Percentiles rank a stretch among this genome's conserved stretches.
phyloP scores from a whole-genome alignment of 1,140 invertebrate genomes.

The Aphelenchoides avenae region DNA sequence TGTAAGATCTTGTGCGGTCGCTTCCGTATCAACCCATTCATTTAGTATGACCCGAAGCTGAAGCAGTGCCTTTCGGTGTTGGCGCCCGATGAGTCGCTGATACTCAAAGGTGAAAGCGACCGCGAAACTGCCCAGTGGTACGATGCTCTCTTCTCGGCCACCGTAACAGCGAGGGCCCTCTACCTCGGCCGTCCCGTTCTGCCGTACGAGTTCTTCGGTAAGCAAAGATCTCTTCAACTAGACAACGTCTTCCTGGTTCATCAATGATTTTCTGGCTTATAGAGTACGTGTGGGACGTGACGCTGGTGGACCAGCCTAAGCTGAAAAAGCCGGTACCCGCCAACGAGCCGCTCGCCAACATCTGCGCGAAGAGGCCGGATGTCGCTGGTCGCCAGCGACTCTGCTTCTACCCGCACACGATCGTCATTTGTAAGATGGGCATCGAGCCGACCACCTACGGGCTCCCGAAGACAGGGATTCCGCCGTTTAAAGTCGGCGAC shows the following conservation, averaged over 20 bases:
- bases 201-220: conserved; percentile 32
- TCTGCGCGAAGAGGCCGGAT: conserved; percentile 22
- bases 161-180: conserved; percentile 25
- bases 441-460: conserved; percentile 22
- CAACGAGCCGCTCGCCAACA: conserved; percentile 20
- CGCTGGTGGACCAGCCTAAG: conserved; percentile 17
- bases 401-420: conserved; percentile 37
- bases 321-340: conserved; percentile 20
- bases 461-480: conserved; percentile 29
- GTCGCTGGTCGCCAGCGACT: conserved; percentile 11
- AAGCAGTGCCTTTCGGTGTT: conserved; percentile 17
- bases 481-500: not conserved
- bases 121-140: conserved; percentile 25
- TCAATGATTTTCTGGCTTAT: not conserved
- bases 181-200: conserved; percentile 28
- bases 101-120: conserved; percentile 9
- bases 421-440: conserved; percentile 17
- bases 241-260: too few species aligned
- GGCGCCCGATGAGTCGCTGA: conserved; percentile 29
- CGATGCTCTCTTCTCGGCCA: conserved; percentile 8
- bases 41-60: conserved; percentile 4
- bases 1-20: conserved; percentile 13
- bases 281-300: conserved; percentile 30
- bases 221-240: not conserved
- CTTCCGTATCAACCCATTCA: too few species aligned